Percentiles rank a stretch among this genome's conserved stretches.
phyloP scores from a whole-genome alignment of 1,140 invertebrate genomes.

The Aplysia californica region DNA sequence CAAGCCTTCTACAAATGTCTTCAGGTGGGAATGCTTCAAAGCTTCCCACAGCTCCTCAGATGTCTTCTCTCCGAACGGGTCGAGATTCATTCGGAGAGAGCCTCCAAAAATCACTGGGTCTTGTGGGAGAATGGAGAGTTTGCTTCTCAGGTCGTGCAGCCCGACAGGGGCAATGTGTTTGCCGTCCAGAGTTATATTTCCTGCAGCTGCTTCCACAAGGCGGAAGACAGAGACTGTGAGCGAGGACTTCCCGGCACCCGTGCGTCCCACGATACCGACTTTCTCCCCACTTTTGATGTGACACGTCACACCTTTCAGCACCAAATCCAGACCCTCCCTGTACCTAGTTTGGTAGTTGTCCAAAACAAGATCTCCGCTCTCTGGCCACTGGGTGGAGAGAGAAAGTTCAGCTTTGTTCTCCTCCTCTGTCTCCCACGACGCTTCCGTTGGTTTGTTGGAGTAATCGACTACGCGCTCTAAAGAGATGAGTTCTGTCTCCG shows the following conservation, averaged over 20 bases:
- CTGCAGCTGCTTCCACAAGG: conserved; percentile 73
- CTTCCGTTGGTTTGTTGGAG: neutral
- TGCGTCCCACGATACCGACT: no score
- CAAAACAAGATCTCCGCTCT: conserved; percentile 41
- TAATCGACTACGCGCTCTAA: conserved; percentile 12
- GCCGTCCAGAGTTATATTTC: conserved; percentile 31
- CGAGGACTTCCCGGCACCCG: conserved; percentile 63
- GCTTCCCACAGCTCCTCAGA: no score
- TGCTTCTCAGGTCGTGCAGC: conserved; percentile 63
- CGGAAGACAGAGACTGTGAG: conserved; percentile 80
- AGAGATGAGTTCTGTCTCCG: conserved; percentile 1
- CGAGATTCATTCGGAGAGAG: conserved; percentile 72
- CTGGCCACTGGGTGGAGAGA: conserved; percentile 40
- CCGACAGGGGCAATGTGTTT: conserved; percentile 46
- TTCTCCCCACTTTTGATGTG: conserved; percentile 69
- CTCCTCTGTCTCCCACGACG: no score
- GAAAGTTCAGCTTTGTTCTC: no score
- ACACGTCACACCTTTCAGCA: conserved; percentile 53
- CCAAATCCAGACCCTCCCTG: no score
- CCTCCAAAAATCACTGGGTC: conserved; percentile 69
- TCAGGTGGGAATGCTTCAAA: no score
- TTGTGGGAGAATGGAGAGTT: conserved; percentile 56
- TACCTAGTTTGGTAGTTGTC: conserved; percentile 46
- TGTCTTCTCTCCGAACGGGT: conserved; percentile 71
- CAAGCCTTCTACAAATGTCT: conserved; percentile 49